Percentiles rank a stretch among this genome's conserved stretches.
Evolutionary conservation across 2,888 invertebrate species (phyloP).

Genomic region (Ochropacha duplaris): DNA sequence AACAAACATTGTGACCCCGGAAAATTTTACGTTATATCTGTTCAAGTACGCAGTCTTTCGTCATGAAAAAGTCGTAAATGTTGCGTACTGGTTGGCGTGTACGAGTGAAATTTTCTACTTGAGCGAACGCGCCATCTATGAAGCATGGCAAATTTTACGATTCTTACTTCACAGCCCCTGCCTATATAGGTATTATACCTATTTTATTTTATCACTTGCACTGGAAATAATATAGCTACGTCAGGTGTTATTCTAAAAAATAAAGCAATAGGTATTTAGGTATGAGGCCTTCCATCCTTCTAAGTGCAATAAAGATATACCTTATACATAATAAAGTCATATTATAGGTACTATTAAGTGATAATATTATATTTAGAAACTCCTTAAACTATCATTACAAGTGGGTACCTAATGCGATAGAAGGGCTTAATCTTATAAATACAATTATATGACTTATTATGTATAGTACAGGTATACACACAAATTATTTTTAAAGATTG

Average conservation of each 20-base stretch:
- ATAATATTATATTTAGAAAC: too few species aligned
- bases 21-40: constrained; percentile 62
- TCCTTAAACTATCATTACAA: too few species aligned
- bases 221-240: constrained; percentile 44
- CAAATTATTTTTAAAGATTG: too few species aligned
- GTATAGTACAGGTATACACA: too few species aligned
- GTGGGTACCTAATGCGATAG: too few species aligned
- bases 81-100: constrained; percentile 61
- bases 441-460: too few species aligned
- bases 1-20: constrained; percentile 42
- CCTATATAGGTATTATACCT: constrained; percentile 35
- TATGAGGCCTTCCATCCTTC: neutral
- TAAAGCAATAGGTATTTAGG: neutral
- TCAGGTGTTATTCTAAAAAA: constrained; percentile 32
- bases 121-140: constrained; percentile 58
- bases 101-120: constrained; percentile 68
- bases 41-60: constrained; percentile 56
- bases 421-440: too few species aligned
- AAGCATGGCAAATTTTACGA: constrained; percentile 72
- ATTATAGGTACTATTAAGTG: too few species aligned
- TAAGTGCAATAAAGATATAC: neutral
- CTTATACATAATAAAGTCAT: too few species aligned
- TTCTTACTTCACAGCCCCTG: constrained; percentile 37
- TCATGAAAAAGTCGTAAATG: constrained; percentile 76
- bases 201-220: constrained; percentile 50